Conservation (phyloP, 2,888 invertebrate species). For the Xestia c-nigrum region DNA sequence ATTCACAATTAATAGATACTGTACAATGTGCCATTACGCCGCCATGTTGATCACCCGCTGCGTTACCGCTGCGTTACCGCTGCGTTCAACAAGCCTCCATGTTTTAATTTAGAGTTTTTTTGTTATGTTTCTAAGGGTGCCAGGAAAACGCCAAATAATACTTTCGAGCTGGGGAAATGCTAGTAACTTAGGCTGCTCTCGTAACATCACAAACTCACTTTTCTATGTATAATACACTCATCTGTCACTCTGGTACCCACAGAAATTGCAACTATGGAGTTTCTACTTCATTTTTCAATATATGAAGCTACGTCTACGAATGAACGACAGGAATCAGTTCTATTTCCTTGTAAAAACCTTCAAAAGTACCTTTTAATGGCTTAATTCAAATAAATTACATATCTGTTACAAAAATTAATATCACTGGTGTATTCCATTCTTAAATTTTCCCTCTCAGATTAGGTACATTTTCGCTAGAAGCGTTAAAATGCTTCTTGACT, state of each 20-base stretch:
- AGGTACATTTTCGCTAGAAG: neutral
- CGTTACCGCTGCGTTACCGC: constrained; percentile 57
- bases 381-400: neutral
- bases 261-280: neutral
- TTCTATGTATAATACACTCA: neutral
- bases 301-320: neutral
- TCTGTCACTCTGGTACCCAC: neutral
- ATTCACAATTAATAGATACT: constrained; percentile 63
- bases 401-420: neutral
- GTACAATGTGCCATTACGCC: constrained; percentile 52
- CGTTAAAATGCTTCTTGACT: neutral
- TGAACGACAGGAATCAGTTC: neutral
- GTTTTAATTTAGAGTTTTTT: constrained; percentile 20
- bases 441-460: neutral
- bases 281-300: neutral
- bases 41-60: constrained; percentile 64
- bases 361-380: neutral
- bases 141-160: neutral
- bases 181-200: neutral
- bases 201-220: neutral
- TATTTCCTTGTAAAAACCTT: neutral
- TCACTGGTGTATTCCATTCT: neutral
- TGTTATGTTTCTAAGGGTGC: neutral
- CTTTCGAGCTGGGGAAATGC: neutral
- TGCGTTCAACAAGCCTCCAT: constrained; percentile 38